Conservation (phyloP, 2,113 vertebrate genomes). For the Dipodomys ordii region DNA sequence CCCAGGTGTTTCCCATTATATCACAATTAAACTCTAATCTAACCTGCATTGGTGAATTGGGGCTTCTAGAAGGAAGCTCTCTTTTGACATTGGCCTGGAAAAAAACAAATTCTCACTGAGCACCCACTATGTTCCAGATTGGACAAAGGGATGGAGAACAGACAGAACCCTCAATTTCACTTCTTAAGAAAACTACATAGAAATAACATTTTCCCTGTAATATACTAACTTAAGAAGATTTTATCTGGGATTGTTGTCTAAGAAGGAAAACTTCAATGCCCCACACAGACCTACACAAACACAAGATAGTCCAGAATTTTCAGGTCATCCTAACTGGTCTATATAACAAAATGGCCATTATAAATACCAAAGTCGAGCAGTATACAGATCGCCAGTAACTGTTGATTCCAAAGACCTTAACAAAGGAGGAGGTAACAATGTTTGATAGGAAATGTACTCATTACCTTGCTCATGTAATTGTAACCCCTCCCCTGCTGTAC, state of each 20-base stretch:
- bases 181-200: background rate
- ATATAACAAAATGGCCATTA: background rate
- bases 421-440: too few relatives aligned
- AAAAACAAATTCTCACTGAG: background rate
- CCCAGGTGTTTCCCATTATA: slow-evolving; percentile 1
- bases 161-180: background rate
- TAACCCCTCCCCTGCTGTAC: too few relatives aligned
- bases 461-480: too few relatives aligned
- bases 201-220: background rate
- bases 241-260: background rate
- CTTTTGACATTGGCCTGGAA: background rate
- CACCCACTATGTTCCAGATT: background rate
- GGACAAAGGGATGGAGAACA: background rate
- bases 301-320: background rate
- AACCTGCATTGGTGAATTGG: background rate
- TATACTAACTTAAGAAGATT: background rate
- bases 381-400: background rate
- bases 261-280: background rate
- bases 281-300: background rate
- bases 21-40: slow-evolving; percentile 37
- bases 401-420: background rate
- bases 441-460: too few relatives aligned
- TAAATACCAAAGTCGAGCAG: background rate
- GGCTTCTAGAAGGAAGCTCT: background rate
- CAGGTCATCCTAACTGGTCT: background rate